Base-by-base conservation (phyloP, 2,888 invertebrate species). In the Oxyteleia sp. region DNA sequence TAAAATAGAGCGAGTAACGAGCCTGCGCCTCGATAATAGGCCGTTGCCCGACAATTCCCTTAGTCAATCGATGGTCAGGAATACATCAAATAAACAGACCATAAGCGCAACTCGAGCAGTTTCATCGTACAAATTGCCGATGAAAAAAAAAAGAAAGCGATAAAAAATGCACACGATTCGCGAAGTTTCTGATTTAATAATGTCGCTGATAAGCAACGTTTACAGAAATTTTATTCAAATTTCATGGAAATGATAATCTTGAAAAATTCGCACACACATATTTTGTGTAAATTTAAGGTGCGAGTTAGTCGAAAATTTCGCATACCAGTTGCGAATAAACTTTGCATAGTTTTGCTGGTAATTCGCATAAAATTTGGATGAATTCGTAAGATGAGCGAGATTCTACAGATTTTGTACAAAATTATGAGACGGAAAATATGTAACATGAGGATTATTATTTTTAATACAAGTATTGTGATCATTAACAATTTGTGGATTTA, bases 31-130 rank as follows among this genome's bases (percentile, higher is more conserved):
- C 59, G 59, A 38, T 61, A 69, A 68, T 69, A 64, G 47, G 75
- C 61, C 55, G 29, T 59, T 51, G 55, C 38, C 68, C 68, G 64
- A 75, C 75, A 75, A 75, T 82, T 74, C 43, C 66, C 63, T 38
- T 18, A 57, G 55, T 75, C 81, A 69, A 75, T 82, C 81, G 81
- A 82, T 69, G 81, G 38, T 57, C 69, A 64, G 68, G 45, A 63
- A 69, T 59, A 57, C 69, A 69, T 82, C 49, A 75, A 81, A 81
- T 69, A 75, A 82, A 76, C 75, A 76, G 57, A 69, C 57, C 49
- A 69, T 63, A 74, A 64, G 64, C 61, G 35, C 49, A 64, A 69
- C 63, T 63, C 59, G 11, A 35, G 53, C 69, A 29, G 29, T 69
- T 76, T 53, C 59, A 63, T 47, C 23, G 61, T 41, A 23, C 61